Evolutionary conservation across 2,113 vertebrate species (phyloP).

Genomic region (Passer montanus): DNA sequence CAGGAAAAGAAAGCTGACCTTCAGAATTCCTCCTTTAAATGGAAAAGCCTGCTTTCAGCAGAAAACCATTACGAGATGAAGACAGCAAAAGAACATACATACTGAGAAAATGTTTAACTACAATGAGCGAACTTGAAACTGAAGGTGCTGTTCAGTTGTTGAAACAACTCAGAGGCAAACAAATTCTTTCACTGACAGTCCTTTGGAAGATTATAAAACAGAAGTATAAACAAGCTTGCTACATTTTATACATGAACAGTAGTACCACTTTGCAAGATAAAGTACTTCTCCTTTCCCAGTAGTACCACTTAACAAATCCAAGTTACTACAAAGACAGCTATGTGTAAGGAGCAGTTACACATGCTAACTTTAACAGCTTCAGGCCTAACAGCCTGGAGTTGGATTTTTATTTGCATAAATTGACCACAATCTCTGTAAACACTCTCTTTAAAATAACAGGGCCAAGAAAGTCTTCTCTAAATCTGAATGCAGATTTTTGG

Average conservation of each 20-base stretch:
- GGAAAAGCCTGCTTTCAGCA: neutral
- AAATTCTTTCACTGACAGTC: neutral
- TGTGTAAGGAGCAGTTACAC: neutral
- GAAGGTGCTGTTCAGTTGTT: neutral
- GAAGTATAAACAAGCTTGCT: neutral
- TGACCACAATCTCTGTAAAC: neutral
- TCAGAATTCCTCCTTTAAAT: conserved; percentile 1
- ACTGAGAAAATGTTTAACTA: neutral
- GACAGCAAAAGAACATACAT: neutral
- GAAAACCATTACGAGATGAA: neutral
- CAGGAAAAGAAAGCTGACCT: conserved; percentile 3
- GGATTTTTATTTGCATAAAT: neutral
- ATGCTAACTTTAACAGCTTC: neutral
- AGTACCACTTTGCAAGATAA: neutral
- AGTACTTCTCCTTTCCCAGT: neutral
- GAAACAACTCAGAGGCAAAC: neutral
- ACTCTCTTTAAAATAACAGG: neutral
- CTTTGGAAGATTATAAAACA: neutral
- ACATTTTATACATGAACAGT: neutral
- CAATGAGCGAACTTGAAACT: neutral
- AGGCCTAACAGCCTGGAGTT: neutral
- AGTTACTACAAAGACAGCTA: neutral
- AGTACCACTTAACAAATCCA: neutral
- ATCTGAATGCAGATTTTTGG: neutral
- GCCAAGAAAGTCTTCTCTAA: neutral